A percentile compares a stretch with the other conserved stretches of the same genome.
Evolutionary conservation across 2,797 vertebrate genomes (phyloP).

Genomic region (Leucoraja ocellata): DNA sequence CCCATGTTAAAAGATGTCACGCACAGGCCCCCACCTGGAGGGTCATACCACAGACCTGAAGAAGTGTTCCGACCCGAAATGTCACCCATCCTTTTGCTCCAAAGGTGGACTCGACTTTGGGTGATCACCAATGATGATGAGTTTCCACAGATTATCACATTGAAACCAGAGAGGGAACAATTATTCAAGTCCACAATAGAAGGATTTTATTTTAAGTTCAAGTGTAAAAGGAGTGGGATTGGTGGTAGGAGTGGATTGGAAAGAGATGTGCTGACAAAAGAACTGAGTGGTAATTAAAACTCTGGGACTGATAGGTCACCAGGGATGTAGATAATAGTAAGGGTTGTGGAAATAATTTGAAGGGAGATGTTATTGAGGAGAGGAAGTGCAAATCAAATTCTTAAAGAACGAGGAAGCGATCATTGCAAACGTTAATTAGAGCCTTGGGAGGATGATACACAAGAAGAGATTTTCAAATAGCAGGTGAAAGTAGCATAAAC

Average conservation of each 20-base stretch:
- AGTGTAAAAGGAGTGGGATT: background rate
- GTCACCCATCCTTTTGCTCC: too few relatives aligned
- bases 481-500: background rate
- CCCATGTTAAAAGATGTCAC: too few relatives aligned
- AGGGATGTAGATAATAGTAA: background rate
- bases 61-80: too few relatives aligned
- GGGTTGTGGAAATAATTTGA: background rate
- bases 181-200: background rate
- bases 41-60: too few relatives aligned
- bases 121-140: too few relatives aligned
- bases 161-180: background rate
- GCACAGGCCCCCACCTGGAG: too few relatives aligned
- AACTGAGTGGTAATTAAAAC: background rate
- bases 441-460: background rate
- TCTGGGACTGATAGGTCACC: background rate
- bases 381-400: background rate
- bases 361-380: background rate
- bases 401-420: background rate
- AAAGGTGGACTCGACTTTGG: too few relatives aligned
- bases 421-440: background rate
- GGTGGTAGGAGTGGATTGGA: background rate
- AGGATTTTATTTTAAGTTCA: background rate
- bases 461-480: background rate
- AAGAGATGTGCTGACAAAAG: background rate
- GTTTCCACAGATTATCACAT: background rate